Conservation (phyloP, 2,113 vertebrate genomes). For the Gila orcuttii region DNA sequence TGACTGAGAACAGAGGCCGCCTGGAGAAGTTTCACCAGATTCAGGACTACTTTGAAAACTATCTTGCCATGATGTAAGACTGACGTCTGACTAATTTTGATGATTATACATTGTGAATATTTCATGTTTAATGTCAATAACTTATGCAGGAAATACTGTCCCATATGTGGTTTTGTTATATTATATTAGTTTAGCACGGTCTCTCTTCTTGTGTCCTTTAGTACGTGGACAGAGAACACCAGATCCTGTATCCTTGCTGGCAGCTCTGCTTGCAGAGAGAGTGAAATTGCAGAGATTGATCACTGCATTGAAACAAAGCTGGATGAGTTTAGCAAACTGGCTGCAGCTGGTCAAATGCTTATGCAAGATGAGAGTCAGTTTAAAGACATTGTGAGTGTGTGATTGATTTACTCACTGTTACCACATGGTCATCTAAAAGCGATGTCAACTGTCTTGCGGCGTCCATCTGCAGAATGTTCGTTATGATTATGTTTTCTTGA, state of each 20-base stretch:
- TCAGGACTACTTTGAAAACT: slow-evolving; percentile 72
- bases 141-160: not conserved
- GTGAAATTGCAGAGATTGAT: slow-evolving; percentile 68
- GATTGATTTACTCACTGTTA: slow-evolving; percentile 19
- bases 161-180: not conserved
- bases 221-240: slow-evolving; percentile 77
- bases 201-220: slow-evolving; percentile 49
- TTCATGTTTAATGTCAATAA: not conserved
- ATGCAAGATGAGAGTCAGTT: slow-evolving; percentile 71
- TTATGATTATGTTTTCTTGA: slow-evolving; percentile 10
- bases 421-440: slow-evolving; percentile 18
- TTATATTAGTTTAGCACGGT: not conserved
- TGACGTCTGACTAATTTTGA: not conserved
- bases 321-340: slow-evolving; percentile 72
- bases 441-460: not conserved
- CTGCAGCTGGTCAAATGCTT: slow-evolving; percentile 67
- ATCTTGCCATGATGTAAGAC: slow-evolving; percentile 79
- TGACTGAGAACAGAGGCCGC: slow-evolving; percentile 57
- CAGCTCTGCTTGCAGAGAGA: slow-evolving; percentile 14
- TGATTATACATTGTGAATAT: not conserved
- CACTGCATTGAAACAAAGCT: slow-evolving; percentile 72
- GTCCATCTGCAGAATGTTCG: slow-evolving; percentile 7
- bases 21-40: slow-evolving; percentile 66
- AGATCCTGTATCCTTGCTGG: slow-evolving; percentile 73
- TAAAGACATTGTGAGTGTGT: slow-evolving; percentile 68